phyloP scores from a whole-genome alignment of 2,888 invertebrate genomes.

The Eristalis tenax region DNA sequence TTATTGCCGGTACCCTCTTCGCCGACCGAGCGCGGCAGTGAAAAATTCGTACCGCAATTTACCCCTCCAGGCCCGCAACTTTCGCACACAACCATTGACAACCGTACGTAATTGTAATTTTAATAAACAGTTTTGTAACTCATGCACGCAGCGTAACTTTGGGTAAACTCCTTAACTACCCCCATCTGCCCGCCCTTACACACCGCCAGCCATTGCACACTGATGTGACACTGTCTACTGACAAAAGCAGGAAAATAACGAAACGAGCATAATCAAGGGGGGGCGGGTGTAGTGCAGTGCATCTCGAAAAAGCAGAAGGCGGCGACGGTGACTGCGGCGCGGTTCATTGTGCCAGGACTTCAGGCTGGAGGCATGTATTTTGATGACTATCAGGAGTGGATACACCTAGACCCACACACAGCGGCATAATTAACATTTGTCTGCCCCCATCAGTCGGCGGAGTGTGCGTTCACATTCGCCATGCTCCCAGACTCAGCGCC shows the following conservation, averaged over 20 bases:
- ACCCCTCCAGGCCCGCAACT: neutral
- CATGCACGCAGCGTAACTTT: conserved; percentile 44
- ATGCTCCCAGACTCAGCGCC: neutral
- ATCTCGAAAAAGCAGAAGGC: conserved; percentile 5
- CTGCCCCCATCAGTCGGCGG: conserved; percentile 21
- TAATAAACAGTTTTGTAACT: conserved; percentile 67
- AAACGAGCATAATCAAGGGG: neutral
- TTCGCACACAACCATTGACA: conserved; percentile 37
- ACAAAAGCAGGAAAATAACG: conserved; percentile 20
- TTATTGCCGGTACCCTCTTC: neutral
- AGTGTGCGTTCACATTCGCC: conserved; percentile 23
- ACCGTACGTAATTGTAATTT: conserved; percentile 60
- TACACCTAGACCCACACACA: conserved; percentile 17
- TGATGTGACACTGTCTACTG: conserved; percentile 54
- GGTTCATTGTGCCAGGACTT: conserved; percentile 26
- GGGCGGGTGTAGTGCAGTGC: neutral
- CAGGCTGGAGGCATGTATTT: conserved; percentile 9
- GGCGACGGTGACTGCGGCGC: neutral
- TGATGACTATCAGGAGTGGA: conserved; percentile 39
- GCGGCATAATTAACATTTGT: conserved; percentile 65
- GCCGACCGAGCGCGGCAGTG: neutral
- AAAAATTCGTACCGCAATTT: neutral
- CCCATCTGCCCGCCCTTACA: neutral
- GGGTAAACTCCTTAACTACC: neutral
- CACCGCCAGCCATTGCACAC: too few species aligned